Base-by-base conservation (phyloP, 2,113 vertebrate genomes). In the Limnothrissa miodon region DNA sequence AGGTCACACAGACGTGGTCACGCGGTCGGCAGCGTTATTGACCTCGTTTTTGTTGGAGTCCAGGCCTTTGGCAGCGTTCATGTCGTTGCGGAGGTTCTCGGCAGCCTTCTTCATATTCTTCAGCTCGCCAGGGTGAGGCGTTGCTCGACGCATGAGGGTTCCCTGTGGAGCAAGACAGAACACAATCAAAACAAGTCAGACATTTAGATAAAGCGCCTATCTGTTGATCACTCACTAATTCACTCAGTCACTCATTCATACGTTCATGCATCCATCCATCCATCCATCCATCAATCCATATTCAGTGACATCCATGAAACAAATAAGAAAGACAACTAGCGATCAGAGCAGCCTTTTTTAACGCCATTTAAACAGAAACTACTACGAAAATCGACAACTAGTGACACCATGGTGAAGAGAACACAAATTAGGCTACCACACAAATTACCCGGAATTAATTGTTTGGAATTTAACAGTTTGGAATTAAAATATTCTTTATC, bases 41-140 rank as follows among this genome's bases (percentile, higher is more conserved):
- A 99, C 96, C 96, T 99, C 95, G 1, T 99, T 99, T 96, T 99
- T 99, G 96, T 99, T 99, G 93, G 98, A 97, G 94, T 99, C 98
- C 96, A 99, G 94, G 95, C 94, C 96, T 95, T 97, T 99, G 94
- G 98, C 97, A 84, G 97, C 96, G 33, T 96, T 98, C 96, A 98
- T 91, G 92, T 99, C 97, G 5, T 98, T 99, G 89, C 98, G 96
- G 86, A 99, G 93, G 92, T 95, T 99, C 93, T 99, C 98, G 29
- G 93, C 97, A 46, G 95, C 95, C 94, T 97, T 99, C 93, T 99
- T 99, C 97, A 99, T 97, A 74, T 91, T 95, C 94, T 95, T 99
- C 90, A 99, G 94, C 91, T 99, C 97, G 4, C 97, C 97, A 0
- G 98, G 98, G 92, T 99, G 97, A 87, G 98, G 98, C 17, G 98